A percentile compares a stretch with the other conserved stretches of the same genome.
These are phyloP conservation scores for Trissonchulus latispiculum DNA, from an alignment of 2,888 invertebrate genomes.

Conservation along the genomic window DNA sequence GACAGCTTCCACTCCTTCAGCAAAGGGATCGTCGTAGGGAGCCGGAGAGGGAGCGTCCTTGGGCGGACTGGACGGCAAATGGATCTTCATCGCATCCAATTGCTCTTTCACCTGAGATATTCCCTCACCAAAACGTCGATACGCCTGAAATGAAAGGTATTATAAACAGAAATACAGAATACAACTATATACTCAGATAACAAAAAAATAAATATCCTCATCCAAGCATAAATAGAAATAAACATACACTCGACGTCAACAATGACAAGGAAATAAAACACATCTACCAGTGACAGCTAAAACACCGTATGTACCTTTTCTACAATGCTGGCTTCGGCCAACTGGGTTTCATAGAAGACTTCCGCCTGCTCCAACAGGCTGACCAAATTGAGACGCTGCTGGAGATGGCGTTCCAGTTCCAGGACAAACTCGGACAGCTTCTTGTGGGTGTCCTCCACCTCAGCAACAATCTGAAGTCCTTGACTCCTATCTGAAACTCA, in stretches of 20 bases:
- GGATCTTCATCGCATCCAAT: constrained; percentile 16
- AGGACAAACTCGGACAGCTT: constrained; percentile 21
- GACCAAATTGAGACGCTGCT: constrained; percentile 53
- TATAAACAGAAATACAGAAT: no score
- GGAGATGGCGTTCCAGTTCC: constrained; percentile 15
- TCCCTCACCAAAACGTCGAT: constrained; percentile 32
- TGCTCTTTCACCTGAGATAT: constrained; percentile 31
- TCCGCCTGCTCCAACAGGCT: constrained; percentile 68
- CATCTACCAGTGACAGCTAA: no score
- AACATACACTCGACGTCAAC: no score
- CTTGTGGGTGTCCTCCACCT: constrained; percentile 28
- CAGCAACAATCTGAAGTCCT: constrained; percentile 30
- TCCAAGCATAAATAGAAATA: no score
- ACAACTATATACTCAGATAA: neutral
- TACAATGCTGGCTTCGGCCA: constrained; percentile 87
- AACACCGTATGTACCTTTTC: constrained; percentile 72
- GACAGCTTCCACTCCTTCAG: constrained; percentile 22
- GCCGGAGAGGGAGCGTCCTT: constrained; percentile 32
- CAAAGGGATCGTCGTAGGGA: constrained; percentile 28
- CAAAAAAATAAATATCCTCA: neutral
- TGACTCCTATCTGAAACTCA: constrained; percentile 30
- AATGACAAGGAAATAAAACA: no score
- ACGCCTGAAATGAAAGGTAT: constrained; percentile 33
- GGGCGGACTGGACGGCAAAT: constrained; percentile 28
- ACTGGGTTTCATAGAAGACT: constrained; percentile 75